phyloP scores from a whole-genome alignment of 2,888 invertebrate genomes.

The Amphipyra tragopoginis region DNA sequence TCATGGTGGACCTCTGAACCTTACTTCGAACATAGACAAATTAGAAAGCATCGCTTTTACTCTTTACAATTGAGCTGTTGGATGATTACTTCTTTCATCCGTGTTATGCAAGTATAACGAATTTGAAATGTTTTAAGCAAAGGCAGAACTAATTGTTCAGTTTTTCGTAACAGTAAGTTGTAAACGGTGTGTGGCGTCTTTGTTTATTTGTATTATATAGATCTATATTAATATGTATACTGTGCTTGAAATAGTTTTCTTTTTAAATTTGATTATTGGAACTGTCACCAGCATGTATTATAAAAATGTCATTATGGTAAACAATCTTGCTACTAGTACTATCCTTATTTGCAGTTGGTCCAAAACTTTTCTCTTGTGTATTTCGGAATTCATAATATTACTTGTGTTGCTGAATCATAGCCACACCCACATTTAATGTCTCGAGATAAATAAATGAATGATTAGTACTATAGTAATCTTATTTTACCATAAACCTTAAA shows the following conservation, averaged over 20 bases:
- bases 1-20: slow-evolving; percentile 44
- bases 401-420: background rate
- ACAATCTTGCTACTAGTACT: too few relatives aligned
- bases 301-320: too few relatives aligned
- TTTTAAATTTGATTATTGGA: slow-evolving; percentile 15
- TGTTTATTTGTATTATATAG: slow-evolving; percentile 37
- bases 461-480: slow-evolving; percentile 15
- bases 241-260: slow-evolving; percentile 18
- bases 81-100: slow-evolving; percentile 44
- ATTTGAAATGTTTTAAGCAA: slow-evolving; percentile 66
- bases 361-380: background rate
- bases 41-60: slow-evolving; percentile 60
- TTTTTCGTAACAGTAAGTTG: slow-evolving; percentile 59
- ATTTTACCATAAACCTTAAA: slow-evolving; percentile 26
- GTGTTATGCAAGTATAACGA: slow-evolving; percentile 64
- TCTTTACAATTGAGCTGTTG: slow-evolving; percentile 40
- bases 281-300: background rate
- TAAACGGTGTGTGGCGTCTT: slow-evolving; percentile 55
- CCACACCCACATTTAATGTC: slow-evolving; percentile 32
- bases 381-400: too few relatives aligned
- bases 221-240: slow-evolving; percentile 30
- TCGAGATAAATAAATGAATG: slow-evolving; percentile 1
- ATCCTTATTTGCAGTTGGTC: background rate
- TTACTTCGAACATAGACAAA: slow-evolving; percentile 35
- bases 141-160: slow-evolving; percentile 71